Base-by-base conservation (phyloP, 2,888 invertebrate genomes). In the Epirrita christyi region DNA sequence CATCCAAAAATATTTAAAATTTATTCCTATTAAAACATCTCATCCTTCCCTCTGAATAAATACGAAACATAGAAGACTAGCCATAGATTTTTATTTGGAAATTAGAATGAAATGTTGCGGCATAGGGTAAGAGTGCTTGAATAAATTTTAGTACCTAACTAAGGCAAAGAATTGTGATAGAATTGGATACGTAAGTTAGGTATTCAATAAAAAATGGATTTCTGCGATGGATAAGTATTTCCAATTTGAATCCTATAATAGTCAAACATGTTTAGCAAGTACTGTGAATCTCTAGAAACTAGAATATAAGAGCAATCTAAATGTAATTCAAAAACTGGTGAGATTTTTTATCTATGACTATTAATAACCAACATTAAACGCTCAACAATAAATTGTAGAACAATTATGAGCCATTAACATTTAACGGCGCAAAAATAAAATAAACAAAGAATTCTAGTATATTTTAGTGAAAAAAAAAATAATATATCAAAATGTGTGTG, bases 1-100 rank as follows among this genome's bases (percentile, higher is more conserved):
- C 76, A 77, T 78, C 76, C 74, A 46, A 71, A 85, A 84, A 85
- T 83, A 82, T 76, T 84, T 81, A 73, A 78, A 85, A 85, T 84
- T 79, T 81, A 81, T 82, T 81, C 77, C 77, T 80, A 83, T 79
- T 80, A 80, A 76, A 79, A 75, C 73, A 75, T 61, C 55, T 70
- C 71, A 75, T 79, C 73, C 75, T 73, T 78, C 75, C 76, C 74
- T 66, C 64, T 74, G 72, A 21, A 21, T 21, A 21, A 4, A 21
- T 21, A 21, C 4, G 2, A 21, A 3, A 21, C 2, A 21, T 21
- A 21, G 21, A 4, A 21, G 21, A 4, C n/a, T n/a, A 21, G 21
- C 21, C 2, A 75, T 72, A 70, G 71, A 75, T 70, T 73, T 72
- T 68, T 69, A 68, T 71, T 66, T 65, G 55, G 55, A 68, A 66